These are phyloP conservation scores for Malachius bipustulatus DNA, from an alignment of 2,888 invertebrate genomes.

Conservation along the genomic window DNA sequence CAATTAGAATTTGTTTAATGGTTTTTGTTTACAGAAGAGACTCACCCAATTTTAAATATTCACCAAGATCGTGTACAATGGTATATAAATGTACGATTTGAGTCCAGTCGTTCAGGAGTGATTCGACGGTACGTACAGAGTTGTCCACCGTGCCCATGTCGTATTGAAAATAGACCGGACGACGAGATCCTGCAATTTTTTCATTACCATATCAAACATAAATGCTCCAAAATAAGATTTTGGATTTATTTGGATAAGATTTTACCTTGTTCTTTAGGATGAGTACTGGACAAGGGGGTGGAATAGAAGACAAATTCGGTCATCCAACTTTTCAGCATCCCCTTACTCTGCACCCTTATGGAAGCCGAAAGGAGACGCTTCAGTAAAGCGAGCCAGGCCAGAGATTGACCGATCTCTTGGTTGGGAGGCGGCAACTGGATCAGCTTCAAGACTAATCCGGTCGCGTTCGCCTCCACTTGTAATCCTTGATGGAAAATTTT, in stretches of 20 bases:
- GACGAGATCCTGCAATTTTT: slow-evolving; percentile 50
- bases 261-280: slow-evolving; percentile 72
- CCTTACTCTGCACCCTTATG: slow-evolving; percentile 68
- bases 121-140: slow-evolving; percentile 67
- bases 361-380: slow-evolving; percentile 73
- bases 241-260: no score
- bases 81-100: slow-evolving; percentile 83
- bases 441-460: slow-evolving; percentile 68
- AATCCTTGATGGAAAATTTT: slow-evolving; percentile 86
- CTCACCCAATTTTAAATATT: slow-evolving; percentile 61
- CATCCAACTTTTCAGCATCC: slow-evolving; percentile 72
- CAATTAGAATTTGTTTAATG: no score
- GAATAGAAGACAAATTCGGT: slow-evolving; percentile 82
- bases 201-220: not conserved
- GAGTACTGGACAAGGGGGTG: slow-evolving; percentile 65
- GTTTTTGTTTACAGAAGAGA: no score
- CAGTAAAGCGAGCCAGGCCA: slow-evolving; percentile 59
- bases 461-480: slow-evolving; percentile 85
- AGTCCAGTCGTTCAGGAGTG: slow-evolving; percentile 82
- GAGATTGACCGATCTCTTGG: slow-evolving; percentile 36
- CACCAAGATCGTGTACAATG: slow-evolving; percentile 71
- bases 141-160: slow-evolving; percentile 80
- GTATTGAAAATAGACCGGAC: slow-evolving; percentile 82
- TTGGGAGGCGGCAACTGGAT: slow-evolving; percentile 62
- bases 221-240: not conserved